Base-by-base conservation (phyloP, 2,888 invertebrate genomes). In the Agrotis ipsilon region DNA sequence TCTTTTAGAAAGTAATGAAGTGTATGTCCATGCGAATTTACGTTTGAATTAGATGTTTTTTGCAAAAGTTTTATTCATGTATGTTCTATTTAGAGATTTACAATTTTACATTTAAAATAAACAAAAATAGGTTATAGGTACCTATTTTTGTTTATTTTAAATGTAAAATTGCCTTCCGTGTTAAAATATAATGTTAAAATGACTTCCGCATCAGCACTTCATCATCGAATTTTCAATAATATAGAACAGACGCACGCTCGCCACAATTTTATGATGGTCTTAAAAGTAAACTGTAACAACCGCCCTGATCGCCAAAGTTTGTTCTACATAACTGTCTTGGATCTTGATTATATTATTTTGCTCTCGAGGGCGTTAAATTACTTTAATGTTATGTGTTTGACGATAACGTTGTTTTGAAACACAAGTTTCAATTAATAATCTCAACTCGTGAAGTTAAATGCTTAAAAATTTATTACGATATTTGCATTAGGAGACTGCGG, bases 1-100 rank as follows among this genome's bases (percentile, higher is more conserved):
- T 92, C 89, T 92, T 92, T 91, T 88, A 84, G 87, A 86, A 92
- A 91, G 92, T 94, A 94, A 94, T 93, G 93, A 93, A 94, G 93
- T 93, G 93, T 93, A 89, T 89, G 91, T 91, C 87, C 88, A 80
- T 81, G 84, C 82, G 86, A 84, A 88, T 90, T n/a, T 68, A 43
- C 16, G 21, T 59, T 57, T 46, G 18, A 46, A 21, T 43, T 14
- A 46, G 16, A 39, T 27, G 39, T 7, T 46, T 63, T 27, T 67
- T 14, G 11, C 4, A 18, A 45, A 16, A 43, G 14, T n/a, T 21
- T 43, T 32, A 5, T 57, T 62, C 43, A 45, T 45, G 0, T 43
- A 48, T 21, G 11, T 49, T 32, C 5, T 27, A 27, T 19, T n/a
- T n/a, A 9, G 6, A 54, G 52, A 14, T 19, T 14, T 45, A 21